Evolutionary conservation across 1,140 invertebrate genomes (phyloP), one percentile per base, ranked within the genome.

Genomic region (Zaprionus tsacasi): DNA sequence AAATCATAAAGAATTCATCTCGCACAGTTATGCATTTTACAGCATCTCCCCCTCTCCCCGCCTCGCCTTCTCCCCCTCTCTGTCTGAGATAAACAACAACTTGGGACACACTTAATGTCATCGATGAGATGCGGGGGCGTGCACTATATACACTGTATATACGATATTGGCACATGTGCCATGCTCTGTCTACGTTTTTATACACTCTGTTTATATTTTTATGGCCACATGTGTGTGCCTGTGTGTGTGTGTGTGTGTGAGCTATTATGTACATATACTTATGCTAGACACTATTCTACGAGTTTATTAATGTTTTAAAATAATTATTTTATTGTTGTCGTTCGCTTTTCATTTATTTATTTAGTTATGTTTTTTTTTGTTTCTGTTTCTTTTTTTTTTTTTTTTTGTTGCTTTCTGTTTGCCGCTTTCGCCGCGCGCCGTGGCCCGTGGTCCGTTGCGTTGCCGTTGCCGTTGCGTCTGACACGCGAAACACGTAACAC

Each of bases 401-500:
- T 67, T 68, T 80, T 67, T 64, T 78, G 52, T 79, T 68, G 59
- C 58, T 72, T 55, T 79, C 70, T 76, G 63, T 45, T 79, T 78
- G 83, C 83, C 77, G 77, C 77, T 63, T 78, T 67, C 58, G 69
- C 67, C 83, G 83, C 83, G 80, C 85, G 70, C 78, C 74, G 69
- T 67, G 17, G 50, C 61, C 72, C 72, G 61, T 63, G 55, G 56
- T 60, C 60, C 48, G 45, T 61, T 27, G 55, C 66, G 60, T 66
- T 57, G 45, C 54, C 27, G 33, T 35, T 33, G 36, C 85, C 85
- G 81, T 70, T 79, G 79, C 90, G 91, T 92, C 91, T 92, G 85
- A 89, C 90, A 92, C 91, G 82, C 90, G 82, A 86, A 91, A 92
- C 91, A 91, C 91, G 91, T 92, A 92, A 92, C 91, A 91, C 91